Evolutionary conservation across 1,140 invertebrate species (phyloP).

Genomic region (Cydia fagiglandana): DNA sequence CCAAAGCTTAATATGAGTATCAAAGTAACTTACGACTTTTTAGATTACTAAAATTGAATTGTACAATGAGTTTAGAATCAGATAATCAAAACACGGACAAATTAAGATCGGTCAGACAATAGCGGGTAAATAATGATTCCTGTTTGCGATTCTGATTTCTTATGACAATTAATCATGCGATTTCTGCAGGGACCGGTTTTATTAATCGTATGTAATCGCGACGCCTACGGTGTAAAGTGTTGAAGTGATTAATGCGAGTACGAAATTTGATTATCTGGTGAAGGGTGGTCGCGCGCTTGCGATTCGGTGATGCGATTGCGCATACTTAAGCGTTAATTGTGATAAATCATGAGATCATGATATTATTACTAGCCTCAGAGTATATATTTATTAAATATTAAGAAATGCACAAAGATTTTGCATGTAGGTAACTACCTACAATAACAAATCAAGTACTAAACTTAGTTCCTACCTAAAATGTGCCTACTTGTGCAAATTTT

Average conservation of each 20-base stretch:
- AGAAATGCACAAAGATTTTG: too few relatives aligned
- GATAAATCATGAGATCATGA: background rate
- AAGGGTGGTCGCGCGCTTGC: slow-evolving; percentile 27
- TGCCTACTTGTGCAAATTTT: too few relatives aligned
- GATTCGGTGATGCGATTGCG: background rate
- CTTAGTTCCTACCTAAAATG: too few relatives aligned
- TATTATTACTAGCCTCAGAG: background rate
- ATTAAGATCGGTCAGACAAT: slow-evolving; percentile 50
- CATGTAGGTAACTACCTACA: too few relatives aligned
- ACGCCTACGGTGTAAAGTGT: slow-evolving; percentile 56
- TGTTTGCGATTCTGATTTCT: slow-evolving; percentile 44
- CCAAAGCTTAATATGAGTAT: background rate
- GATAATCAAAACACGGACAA: slow-evolving; percentile 35
- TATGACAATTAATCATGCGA: slow-evolving; percentile 64
- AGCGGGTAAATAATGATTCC: slow-evolving; percentile 51
- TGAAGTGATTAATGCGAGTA: slow-evolving; percentile 69
- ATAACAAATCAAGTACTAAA: too few relatives aligned
- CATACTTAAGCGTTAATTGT: background rate
- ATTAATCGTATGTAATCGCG: slow-evolving; percentile 51
- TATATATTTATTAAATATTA: too few relatives aligned
- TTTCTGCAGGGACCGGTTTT: slow-evolving; percentile 50
- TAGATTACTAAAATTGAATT: background rate
- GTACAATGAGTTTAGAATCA: slow-evolving; percentile 26
- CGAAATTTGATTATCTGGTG: slow-evolving; percentile 62
- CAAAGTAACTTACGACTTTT: background rate